Conservation (phyloP, 2,797 vertebrate species). For the Euthynnus affinis region DNA sequence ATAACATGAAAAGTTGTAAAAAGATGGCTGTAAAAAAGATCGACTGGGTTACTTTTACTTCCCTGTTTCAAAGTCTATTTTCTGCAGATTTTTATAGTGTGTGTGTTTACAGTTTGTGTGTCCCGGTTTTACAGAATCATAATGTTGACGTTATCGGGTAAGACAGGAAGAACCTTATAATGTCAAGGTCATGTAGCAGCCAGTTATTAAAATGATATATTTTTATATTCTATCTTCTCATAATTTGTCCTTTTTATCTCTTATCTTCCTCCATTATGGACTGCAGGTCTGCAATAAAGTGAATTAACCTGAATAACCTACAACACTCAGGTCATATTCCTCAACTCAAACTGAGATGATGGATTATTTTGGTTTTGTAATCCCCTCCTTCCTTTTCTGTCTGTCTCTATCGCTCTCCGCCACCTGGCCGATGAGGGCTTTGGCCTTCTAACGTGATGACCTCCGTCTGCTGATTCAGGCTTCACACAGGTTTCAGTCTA, state of each 20-base stretch:
- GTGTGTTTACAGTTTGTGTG: too few species aligned
- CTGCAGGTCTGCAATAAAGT: not conserved
- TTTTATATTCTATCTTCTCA: not conserved
- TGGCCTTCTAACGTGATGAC: conserved; percentile 19
- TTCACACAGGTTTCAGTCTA: conserved; percentile 41
- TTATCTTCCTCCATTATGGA: not conserved
- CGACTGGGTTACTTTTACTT: too few species aligned
- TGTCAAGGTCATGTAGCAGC: not conserved
- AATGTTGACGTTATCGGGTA: too few species aligned
- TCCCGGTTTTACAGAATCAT: too few species aligned
- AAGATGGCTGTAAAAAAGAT: too few species aligned
- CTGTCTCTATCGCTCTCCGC: conserved; percentile 13
- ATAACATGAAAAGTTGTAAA: too few species aligned
- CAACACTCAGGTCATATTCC: not conserved
- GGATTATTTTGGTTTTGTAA: conserved; percentile 16
- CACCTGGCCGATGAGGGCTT: conserved; percentile 40
- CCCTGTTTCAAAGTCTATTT: too few species aligned
- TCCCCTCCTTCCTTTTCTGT: not conserved
- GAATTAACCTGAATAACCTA: conserved; percentile 36
- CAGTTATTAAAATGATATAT: conserved; percentile 6
- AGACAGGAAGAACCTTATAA: not conserved
- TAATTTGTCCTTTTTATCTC: not conserved
- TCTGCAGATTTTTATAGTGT: too few species aligned
- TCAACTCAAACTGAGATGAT: conserved; percentile 12
- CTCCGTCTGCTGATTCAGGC: conserved; percentile 66